Evolutionary conservation across 2,888 invertebrate species (phyloP).

Genomic region (Lamellibrachia satsuma): DNA sequence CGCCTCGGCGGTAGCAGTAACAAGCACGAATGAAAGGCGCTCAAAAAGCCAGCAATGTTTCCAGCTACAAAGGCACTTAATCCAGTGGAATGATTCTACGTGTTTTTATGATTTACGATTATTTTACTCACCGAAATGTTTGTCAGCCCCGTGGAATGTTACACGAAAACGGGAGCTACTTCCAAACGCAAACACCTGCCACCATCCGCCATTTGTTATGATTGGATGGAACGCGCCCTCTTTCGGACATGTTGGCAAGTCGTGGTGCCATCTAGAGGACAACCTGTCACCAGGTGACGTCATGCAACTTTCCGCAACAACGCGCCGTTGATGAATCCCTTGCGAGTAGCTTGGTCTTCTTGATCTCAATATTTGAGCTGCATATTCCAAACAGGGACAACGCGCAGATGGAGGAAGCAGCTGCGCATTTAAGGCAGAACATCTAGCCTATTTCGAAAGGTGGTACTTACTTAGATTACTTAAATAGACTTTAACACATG

Average conservation of each 20-base stretch:
- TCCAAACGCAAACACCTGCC: neutral
- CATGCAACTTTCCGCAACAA: neutral
- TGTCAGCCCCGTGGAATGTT: constrained; percentile 11
- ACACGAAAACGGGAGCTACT: constrained; percentile 10
- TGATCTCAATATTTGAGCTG: no score
- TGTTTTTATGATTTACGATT: neutral
- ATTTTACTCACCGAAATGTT: constrained; percentile 11
- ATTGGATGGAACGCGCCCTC: neutral
- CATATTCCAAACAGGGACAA: no score
- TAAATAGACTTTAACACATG: no score
- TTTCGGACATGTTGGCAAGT: neutral
- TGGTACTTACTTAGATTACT: no score
- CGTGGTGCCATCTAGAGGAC: neutral
- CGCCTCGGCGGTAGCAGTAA: neutral
- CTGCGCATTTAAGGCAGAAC: no score
- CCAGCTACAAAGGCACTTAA: neutral
- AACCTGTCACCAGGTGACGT: neutral
- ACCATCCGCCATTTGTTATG: neutral
- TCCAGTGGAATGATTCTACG: neutral
- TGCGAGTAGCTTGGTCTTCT: neutral
- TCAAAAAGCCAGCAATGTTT: neutral
- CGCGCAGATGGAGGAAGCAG: no score
- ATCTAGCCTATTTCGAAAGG: no score
- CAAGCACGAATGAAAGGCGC: neutral
- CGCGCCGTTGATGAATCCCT: neutral